Base-by-base conservation (phyloP, 2,797 vertebrate genomes). In the Ctenosaura bakeri region DNA sequence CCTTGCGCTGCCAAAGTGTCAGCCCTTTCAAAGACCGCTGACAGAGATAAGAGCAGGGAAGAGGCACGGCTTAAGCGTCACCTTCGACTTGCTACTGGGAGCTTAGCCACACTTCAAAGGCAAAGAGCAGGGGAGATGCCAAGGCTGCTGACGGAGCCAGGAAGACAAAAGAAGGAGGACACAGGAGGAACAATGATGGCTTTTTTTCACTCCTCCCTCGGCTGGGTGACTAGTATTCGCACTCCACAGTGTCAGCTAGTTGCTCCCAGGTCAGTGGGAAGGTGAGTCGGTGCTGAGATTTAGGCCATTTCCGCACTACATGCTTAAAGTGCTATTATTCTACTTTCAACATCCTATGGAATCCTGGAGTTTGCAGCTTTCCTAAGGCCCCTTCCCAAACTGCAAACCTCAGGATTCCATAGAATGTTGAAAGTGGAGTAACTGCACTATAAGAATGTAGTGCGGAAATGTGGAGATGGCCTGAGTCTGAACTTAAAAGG, bases 91-190 rank as follows among this genome's bases (percentile, higher is more conserved):
- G 93, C 95, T 93, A 66, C 95, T 20, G 88, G 89, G 83, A 88
- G 94, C 95, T 93, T 86, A 83, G 92, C 93, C 24, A 64, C 91
- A 95, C 97, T 97, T 97, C 97, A 97, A 97, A 97, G 97, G 92
- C 82, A 0, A 16, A 32, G 9, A 6, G 35, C 5, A 0, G 88
- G 3, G 91, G 79, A 35, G 88, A 32, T 38, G 91, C 90, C 2
- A 9, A 56, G 90, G 82, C 0, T 0, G 29, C 59, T 54, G 71
- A 1, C 42, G 87, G 91, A 26, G 52, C 91, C 76, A 52, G 91
- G 89, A 78, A 93, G 9, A 89, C 26, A 46, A 74, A 91, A 90
- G 84, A 84, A 77, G 1, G 86, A 83, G 35, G 76, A 64, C 20
- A 90, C 52, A 81, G 94, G 90, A 92, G 93, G 87, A 59, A 29